Percentiles rank a stretch among this genome's conserved stretches.
Conservation (phyloP, 2,888 invertebrate genomes). For the Drosophila pseudotalamancana region DNA sequence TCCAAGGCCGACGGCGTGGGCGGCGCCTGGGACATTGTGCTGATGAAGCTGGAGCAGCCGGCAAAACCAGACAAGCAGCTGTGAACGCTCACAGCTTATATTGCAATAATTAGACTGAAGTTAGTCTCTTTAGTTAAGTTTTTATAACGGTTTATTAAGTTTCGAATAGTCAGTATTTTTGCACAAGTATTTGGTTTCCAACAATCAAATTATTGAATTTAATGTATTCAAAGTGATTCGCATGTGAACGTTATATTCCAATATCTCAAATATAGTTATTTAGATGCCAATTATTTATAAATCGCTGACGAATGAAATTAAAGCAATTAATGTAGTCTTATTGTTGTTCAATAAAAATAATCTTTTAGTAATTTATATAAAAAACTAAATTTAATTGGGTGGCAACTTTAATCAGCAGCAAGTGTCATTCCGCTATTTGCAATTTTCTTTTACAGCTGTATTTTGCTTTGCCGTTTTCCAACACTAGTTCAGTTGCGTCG, state of each 20-base stretch:
- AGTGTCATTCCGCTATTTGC: not conserved
- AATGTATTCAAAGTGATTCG: slow-evolving; percentile 6
- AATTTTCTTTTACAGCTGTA: slow-evolving; percentile 28
- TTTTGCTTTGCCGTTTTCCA: slow-evolving; percentile 4
- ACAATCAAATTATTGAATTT: not conserved
- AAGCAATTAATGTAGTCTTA: not conserved
- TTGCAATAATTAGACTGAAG: slow-evolving; percentile 55
- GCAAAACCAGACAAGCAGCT: slow-evolving; percentile 46
- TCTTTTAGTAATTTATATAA: slow-evolving; percentile 4
- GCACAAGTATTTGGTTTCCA: slow-evolving; percentile 7
- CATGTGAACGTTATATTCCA: not conserved
- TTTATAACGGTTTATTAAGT: slow-evolving; percentile 45
- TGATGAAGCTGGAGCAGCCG: slow-evolving; percentile 22
- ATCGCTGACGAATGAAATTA: not conserved
- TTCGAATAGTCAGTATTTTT: slow-evolving; percentile 65
- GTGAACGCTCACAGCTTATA: slow-evolving; percentile 25
- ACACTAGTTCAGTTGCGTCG: slow-evolving; percentile 35
- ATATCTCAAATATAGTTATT: slow-evolving; percentile 18
- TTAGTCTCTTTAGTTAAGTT: slow-evolving; percentile 47
- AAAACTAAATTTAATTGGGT: not conserved
- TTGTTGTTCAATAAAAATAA: not conserved
- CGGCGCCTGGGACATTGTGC: slow-evolving; percentile 76
- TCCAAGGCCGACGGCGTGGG: slow-evolving; percentile 83
- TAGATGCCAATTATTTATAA: slow-evolving; percentile 15
- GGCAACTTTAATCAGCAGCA: not conserved